Evolutionary conservation across 2,888 invertebrate genomes (phyloP).

Genomic region (Polietes domitor): DNA sequence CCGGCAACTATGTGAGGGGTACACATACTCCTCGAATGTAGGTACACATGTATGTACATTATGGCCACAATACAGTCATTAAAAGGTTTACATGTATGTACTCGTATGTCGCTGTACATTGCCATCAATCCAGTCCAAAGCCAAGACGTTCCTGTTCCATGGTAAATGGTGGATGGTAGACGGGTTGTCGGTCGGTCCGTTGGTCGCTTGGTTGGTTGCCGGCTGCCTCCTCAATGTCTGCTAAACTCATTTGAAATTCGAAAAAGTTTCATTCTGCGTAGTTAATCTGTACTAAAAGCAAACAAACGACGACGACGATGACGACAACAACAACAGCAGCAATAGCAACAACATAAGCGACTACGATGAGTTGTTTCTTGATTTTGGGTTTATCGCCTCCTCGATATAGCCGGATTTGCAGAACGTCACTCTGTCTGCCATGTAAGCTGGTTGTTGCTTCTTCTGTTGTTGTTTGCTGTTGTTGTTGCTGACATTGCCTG

Average conservation of each 20-base stretch:
- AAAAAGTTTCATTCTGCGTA: slow-evolving; percentile 76
- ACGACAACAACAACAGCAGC: slow-evolving; percentile 2
- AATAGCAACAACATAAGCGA: slow-evolving; percentile 20
- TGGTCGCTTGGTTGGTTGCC: slow-evolving; percentile 1
- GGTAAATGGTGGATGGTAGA: background rate
- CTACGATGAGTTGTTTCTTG: slow-evolving; percentile 41
- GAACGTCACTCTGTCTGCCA: slow-evolving; percentile 76
- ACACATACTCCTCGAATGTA: background rate
- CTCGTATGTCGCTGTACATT: slow-evolving; percentile 37
- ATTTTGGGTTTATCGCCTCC: slow-evolving; percentile 51
- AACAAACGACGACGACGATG: slow-evolving; percentile 19
- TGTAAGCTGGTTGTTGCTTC: slow-evolving; percentile 44
- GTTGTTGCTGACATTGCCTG: background rate
- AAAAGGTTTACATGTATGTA: slow-evolving; percentile 49
- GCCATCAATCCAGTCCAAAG: slow-evolving; percentile 31
- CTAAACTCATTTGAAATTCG: slow-evolving; percentile 77
- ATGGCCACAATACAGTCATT: slow-evolving; percentile 60
- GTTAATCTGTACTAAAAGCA: slow-evolving; percentile 71
- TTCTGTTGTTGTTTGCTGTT: slow-evolving; percentile 11
- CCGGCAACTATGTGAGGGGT: background rate
- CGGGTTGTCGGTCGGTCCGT: background rate
- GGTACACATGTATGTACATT: slow-evolving; percentile 34
- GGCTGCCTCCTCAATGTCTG: slow-evolving; percentile 66
- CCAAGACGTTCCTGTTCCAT: slow-evolving; percentile 21
- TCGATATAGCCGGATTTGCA: slow-evolving; percentile 62